These are phyloP conservation scores for Drosophila bifasciata DNA, from an alignment of 1,140 invertebrate species.

Conservation along the genomic window DNA sequence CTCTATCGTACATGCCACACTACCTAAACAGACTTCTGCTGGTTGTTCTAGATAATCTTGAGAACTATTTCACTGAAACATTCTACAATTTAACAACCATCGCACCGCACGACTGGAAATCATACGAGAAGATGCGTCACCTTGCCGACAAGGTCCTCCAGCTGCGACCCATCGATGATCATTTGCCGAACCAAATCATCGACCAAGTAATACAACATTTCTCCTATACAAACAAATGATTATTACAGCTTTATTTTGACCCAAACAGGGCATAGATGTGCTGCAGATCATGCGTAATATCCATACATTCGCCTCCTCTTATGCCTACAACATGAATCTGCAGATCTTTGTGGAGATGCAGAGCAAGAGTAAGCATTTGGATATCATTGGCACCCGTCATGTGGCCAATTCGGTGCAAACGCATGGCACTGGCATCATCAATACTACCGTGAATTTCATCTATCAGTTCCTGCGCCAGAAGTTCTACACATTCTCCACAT, in stretches of 20 bases:
- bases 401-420: conserved; percentile 99
- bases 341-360: conserved; percentile 97
- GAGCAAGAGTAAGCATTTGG: conserved; percentile 97
- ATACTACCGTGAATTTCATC: conserved; percentile 98
- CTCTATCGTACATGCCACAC: conserved; percentile 4
- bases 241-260: not conserved
- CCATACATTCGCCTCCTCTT: conserved; percentile 96
- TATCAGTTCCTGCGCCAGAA: conserved; percentile 98
- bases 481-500: conserved; percentile 98
- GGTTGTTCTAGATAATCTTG: conserved; percentile 87
- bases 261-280: conserved; percentile 94
- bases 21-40: conserved; percentile 23
- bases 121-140: conserved; percentile 97
- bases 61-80: conserved; percentile 96
- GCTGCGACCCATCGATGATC: conserved; percentile 93
- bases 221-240: not conserved
- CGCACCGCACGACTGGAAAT: conserved; percentile 98
- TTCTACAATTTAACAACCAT: conserved; percentile 99
- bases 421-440: conserved; percentile 98
- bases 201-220: conserved; percentile 88
- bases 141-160: conserved; percentile 94
- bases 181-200: conserved; percentile 97
- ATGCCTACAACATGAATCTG: conserved; percentile 98
- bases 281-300: conserved; percentile 99
- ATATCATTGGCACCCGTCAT: conserved; percentile 97